Evolutionary conservation across 2,888 invertebrate species (phyloP).

Genomic region (Linyphia triangularis): DNA sequence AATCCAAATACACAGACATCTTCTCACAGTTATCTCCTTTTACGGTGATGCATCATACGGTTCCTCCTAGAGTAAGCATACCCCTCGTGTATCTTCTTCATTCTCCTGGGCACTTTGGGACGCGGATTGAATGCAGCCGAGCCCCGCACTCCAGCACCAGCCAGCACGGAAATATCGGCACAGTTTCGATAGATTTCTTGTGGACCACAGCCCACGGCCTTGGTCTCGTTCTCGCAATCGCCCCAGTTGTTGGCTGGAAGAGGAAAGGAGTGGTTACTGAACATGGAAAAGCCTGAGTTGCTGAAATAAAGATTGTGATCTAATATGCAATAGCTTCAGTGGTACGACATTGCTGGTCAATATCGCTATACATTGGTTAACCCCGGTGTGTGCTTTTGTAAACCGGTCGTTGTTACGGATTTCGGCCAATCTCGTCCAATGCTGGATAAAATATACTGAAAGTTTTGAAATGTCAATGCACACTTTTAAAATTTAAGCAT

Average conservation of each 20-base stretch:
- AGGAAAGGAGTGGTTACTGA: too few species aligned
- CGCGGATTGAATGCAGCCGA: conserved; percentile 55
- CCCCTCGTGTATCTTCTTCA: conserved; percentile 21
- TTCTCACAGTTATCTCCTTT: neutral
- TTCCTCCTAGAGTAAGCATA: neutral
- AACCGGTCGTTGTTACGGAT: too few species aligned
- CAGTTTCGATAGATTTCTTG: conserved; percentile 77
- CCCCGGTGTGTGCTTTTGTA: too few species aligned
- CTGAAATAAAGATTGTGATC: too few species aligned
- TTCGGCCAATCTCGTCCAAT: too few species aligned
- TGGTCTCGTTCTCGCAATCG: conserved; percentile 74
- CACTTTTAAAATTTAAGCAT: too few species aligned
- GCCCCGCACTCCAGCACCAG: conserved; percentile 75
- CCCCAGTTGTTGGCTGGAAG: conserved; percentile 77
- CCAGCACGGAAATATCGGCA: conserved; percentile 75
- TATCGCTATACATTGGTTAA: too few species aligned
- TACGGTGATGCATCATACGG: neutral
- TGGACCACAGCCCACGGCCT: conserved; percentile 76
- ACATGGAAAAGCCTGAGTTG: too few species aligned
- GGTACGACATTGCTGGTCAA: too few species aligned
- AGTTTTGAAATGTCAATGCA: too few species aligned
- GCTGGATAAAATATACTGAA: too few species aligned
- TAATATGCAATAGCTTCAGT: too few species aligned
- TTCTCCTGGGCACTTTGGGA: conserved; percentile 26
- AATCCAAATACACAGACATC: neutral